Evolutionary conservation across 2,888 invertebrate species (phyloP), one percentile per base, ranked within the genome.

Genomic region (Agrotis exclamationis): DNA sequence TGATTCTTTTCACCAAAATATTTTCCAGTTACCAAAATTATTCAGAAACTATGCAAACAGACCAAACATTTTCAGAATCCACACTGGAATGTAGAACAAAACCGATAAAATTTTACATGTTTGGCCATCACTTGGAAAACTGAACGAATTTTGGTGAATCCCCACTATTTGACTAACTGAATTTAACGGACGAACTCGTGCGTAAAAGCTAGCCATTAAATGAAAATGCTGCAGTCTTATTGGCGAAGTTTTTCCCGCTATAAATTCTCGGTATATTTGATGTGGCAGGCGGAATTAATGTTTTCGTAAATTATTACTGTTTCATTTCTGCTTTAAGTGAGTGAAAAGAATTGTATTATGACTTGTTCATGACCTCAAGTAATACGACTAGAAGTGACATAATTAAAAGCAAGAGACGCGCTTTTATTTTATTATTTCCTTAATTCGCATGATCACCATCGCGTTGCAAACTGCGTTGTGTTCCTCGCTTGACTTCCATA

Each of bases 81-180:
- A 44, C 20, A 50, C 13, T 13, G 53, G 20, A 16, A 45, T 54
- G 24, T 53, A 47, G 53, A 80, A 59, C 60, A 63, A 59, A 80
- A 77, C 47, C 24, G 60, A 80, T 80, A 60, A 77, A 83, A 71
- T 85, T 76, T 80, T 80, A 69, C 80, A 81, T 85, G 84, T 87
- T 80, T 76, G 80, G 60, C 74, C 51, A 58, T 77, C 76, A 80
- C 78, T 82, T 45, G 22, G 58, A 28, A 45, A 51, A 66, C 33
- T 51, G 58, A 59, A 59, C 63, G 65, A 58, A 47, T 71, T 81
- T 78, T 16, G 33, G 63, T 63, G 65, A 56, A 78, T 56, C 44
- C 33, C 33, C 45, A 81, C 66, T 78, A 78, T 79, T 82, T 78
- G 79, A 56, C 54, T 82, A 82, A 79, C 79, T 60, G 48, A 82